Conservation (phyloP, 2,113 vertebrate species). For the Sinocyclocheilus anophthalmus region DNA sequence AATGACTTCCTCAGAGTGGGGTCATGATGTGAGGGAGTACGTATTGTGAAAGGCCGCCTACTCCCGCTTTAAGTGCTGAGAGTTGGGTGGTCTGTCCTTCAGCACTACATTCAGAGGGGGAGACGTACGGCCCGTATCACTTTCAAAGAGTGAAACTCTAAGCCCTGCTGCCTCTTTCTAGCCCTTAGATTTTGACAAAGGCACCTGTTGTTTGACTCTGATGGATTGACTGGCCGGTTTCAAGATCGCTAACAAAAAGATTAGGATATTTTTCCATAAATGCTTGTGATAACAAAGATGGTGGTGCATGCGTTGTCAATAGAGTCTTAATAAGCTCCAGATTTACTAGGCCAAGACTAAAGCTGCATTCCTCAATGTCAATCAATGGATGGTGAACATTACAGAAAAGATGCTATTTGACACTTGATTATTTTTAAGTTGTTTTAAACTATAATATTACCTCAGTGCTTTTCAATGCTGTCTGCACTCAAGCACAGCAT, state of each 20-base stretch:
- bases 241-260: conserved; percentile 60
- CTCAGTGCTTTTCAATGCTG: not conserved
- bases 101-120: conserved; percentile 75
- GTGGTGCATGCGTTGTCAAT: conserved; percentile 56
- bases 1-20: conserved; percentile 73
- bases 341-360: not conserved
- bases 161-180: conserved; percentile 66
- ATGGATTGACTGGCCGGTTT: conserved; percentile 74
- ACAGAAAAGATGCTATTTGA: conserved; percentile 6
- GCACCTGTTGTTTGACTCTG: conserved; percentile 80
- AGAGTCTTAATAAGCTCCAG: conserved; percentile 6
- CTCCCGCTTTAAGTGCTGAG: conserved; percentile 69
- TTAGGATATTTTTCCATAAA: conserved; percentile 52
- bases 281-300: conserved; percentile 48
- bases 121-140: conserved; percentile 68
- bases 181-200: conserved; percentile 74
- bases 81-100: conserved; percentile 83
- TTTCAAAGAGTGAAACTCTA: conserved; percentile 82
- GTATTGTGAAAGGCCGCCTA: conserved; percentile 68
- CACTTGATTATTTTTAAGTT: not conserved
- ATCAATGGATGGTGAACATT: not conserved
- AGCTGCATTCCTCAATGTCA: not conserved
- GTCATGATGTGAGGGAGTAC: conserved; percentile 65
- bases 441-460: not conserved
- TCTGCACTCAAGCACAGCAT: not conserved